Percentiles rank a stretch among this genome's conserved stretches.
phyloP scores from a whole-genome alignment of 1,140 invertebrate genomes.

The Arctopsyche grandis region DNA sequence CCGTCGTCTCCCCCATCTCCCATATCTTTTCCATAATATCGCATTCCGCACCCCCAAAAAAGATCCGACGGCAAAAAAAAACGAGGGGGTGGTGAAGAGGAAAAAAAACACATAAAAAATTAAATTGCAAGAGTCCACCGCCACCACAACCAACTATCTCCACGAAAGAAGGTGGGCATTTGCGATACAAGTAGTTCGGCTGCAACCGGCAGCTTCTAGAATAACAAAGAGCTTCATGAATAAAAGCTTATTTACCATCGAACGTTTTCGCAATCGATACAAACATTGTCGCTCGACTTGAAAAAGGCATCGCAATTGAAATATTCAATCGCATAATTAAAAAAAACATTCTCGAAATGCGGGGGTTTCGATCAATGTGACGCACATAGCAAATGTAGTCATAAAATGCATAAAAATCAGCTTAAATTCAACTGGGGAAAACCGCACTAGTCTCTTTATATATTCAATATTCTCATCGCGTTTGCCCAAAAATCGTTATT shows the following conservation, averaged over 20 bases:
- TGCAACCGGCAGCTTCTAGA: neutral
- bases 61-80: neutral
- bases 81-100: neutral
- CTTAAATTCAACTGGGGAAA: neutral
- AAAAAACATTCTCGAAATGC: too few species aligned
- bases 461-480: slow-evolving; percentile 51
- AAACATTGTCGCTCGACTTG: neutral
- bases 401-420: neutral
- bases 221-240: slow-evolving; percentile 28
- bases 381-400: too few species aligned
- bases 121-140: slow-evolving; percentile 60
- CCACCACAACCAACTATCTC: slow-evolving; percentile 15
- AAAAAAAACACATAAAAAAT: slow-evolving; percentile 69
- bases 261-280: neutral
- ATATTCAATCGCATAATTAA: too few species aligned
- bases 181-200: slow-evolving; percentile 1
- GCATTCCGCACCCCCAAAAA: slow-evolving; percentile 51
- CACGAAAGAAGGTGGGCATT: slow-evolving; percentile 22
- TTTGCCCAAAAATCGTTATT: slow-evolving; percentile 51
- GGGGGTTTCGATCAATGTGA: too few species aligned
- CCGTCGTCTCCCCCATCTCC: slow-evolving; percentile 40
- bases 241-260: neutral
- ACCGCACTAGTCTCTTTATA: slow-evolving; percentile 10
- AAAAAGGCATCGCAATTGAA: neutral
- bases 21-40: slow-evolving; percentile 51